Base-by-base conservation (phyloP, 2,797 vertebrate species). In the Columba guinea region DNA sequence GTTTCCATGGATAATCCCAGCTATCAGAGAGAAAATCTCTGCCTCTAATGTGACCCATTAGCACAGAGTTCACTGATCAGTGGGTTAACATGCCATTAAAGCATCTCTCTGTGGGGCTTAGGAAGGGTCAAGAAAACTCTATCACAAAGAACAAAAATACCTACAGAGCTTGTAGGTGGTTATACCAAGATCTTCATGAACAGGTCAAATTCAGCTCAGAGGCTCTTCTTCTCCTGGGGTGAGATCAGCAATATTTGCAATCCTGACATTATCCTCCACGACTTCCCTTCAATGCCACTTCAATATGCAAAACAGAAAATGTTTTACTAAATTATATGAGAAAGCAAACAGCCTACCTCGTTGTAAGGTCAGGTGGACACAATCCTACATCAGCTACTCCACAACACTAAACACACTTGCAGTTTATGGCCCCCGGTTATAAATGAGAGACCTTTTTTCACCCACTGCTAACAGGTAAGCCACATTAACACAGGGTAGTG, bases 1-100 rank as follows among this genome's bases (percentile, higher is more conserved):
- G 93, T 96, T 96, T 95, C 81, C 84, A 65, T 63, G 91, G 84
- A 91, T 97, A 94, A 95, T 95, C 96, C 75, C 76, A 87, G 84
- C 93, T 96, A 95, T 93, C 90, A 71, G 92, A 93, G 69, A 84
- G 93, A 92, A 93, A 95, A 90, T 95, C 71, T 95, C 75, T 92
- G 83, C 81, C 92, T 95, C 68, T 20, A 23, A 49, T 0, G 0
- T 95, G 93, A 96, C 90, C 95, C 92, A 92, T 97, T 95, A 95
- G 81, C 51, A 78, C 68, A 83, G 90, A 95, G 96, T 96, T 96
- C 94, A 95, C 44, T 59, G 81, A 96, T 83, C 93, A 95, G 69
- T 95, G 75, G 81, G 88, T 87, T 95, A 90, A 94, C 24, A 1
- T 71, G 74, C 81, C 90, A 87, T 87, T 89, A 95, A 93, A 93